Percentiles rank a stretch among this genome's conserved stretches.
Conservation (phyloP, 2,113 vertebrate species). For the Serinus canaria region DNA sequence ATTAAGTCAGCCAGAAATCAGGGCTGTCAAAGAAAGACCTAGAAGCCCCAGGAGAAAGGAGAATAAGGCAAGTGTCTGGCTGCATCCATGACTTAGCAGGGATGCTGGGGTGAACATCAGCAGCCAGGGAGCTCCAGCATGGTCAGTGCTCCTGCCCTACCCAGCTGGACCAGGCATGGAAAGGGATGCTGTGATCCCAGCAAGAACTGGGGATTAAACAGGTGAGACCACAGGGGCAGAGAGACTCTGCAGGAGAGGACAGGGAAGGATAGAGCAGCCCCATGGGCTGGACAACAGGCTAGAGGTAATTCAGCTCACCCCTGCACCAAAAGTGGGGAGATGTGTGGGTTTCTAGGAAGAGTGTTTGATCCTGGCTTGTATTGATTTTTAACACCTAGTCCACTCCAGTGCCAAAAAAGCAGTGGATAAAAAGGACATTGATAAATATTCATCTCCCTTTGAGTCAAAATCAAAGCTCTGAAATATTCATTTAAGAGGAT, state of each 20-base stretch:
- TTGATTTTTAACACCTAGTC: background rate
- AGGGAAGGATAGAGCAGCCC: background rate
- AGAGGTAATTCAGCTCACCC: background rate
- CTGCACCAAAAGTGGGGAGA: background rate
- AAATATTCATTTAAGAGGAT: conserved; percentile 12
- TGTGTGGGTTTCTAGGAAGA: background rate
- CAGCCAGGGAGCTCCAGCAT: rapidly evolving
- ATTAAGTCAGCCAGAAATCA: background rate
- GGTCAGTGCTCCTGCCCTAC: background rate
- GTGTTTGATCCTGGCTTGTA: background rate
- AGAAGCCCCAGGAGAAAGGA: background rate
- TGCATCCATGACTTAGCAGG: background rate
- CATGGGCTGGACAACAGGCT: background rate
- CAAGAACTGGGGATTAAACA: background rate
- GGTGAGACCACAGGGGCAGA: background rate
- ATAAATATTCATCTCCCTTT: conserved; percentile 29
- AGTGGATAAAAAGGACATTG: background rate
- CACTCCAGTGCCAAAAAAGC: background rate
- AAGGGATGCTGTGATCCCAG: background rate
- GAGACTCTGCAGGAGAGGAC: background rate
- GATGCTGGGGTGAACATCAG: background rate
- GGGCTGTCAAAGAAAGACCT: background rate
- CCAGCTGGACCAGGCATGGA: background rate
- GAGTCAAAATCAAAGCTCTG: conserved; percentile 45
- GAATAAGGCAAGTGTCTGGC: background rate